Evolutionary conservation across 2,113 vertebrate species (phyloP).

Genomic region (Elgaria multicarinata): DNA sequence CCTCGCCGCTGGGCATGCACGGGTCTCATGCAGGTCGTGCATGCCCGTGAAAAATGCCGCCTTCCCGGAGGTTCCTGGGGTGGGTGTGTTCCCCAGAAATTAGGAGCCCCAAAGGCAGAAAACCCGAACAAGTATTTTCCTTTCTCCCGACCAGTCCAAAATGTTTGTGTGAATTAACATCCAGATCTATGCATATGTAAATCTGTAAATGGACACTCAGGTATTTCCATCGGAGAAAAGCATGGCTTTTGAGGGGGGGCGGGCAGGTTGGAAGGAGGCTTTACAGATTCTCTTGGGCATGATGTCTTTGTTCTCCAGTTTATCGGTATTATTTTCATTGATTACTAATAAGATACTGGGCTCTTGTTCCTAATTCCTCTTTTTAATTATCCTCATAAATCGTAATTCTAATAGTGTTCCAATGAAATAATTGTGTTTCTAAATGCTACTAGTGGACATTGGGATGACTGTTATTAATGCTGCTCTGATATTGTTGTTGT

Average conservation of each 20-base stretch:
- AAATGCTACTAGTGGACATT: neutral
- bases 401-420: no score
- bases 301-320: neutral
- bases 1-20: neutral
- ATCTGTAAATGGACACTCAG: neutral
- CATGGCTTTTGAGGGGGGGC: neutral
- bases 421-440: neutral
- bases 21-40: no score
- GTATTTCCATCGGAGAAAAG: neutral
- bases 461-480: neutral
- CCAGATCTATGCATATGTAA: neutral
- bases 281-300: neutral
- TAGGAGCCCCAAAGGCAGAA: no score
- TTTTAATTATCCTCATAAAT: neutral
- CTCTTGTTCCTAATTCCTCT: neutral
- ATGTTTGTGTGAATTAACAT: no score
- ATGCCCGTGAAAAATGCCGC: neutral
- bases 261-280: neutral
- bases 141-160: neutral
- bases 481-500: conserved; percentile 16
- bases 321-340: neutral
- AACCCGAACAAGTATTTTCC: neutral
- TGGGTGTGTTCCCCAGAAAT: conserved; percentile 14
- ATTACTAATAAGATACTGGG: neutral
- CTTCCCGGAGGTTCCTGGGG: neutral